A percentile compares a stretch with the other conserved stretches of the same genome.
Evolutionary conservation across 2,888 invertebrate species (phyloP).

Genomic region (Calameuta pallipes): DNA sequence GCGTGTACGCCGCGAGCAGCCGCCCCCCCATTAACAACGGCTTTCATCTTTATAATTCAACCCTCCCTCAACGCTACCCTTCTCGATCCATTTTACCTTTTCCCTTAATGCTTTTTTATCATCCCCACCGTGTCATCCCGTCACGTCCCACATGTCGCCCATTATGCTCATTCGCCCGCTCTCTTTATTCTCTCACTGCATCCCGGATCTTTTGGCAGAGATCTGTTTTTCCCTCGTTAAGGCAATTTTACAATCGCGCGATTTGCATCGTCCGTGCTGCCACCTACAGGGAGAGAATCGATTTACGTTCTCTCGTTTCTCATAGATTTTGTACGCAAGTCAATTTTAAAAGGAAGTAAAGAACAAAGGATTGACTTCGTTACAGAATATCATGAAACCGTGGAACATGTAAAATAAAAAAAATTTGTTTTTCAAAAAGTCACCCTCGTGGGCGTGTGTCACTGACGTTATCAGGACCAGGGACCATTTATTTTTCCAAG

Average conservation of each 20-base stretch:
- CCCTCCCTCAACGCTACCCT: slow-evolving; percentile 50
- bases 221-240: neutral
- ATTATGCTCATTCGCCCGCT: neutral
- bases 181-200: neutral
- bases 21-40: slow-evolving; percentile 57
- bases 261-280: neutral
- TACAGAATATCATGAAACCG: neutral
- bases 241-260: neutral
- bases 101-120: slow-evolving; percentile 57
- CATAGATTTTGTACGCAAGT: neutral
- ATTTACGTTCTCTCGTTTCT: neutral
- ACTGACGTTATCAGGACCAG: slow-evolving; percentile 21
- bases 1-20: neutral
- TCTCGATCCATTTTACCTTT: slow-evolving; percentile 59
- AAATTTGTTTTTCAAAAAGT: slow-evolving; percentile 12
- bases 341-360: neutral
- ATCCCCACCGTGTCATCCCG: slow-evolving; percentile 29
- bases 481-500: slow-evolving; percentile 31
- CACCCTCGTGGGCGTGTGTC: slow-evolving; percentile 10
- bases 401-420: neutral
- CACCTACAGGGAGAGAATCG: neutral
- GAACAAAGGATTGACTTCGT: neutral
- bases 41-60: slow-evolving; percentile 63
- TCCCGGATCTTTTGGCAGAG: neutral
- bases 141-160: neutral